Percentiles rank a stretch among this genome's conserved stretches.
phyloP scores from a whole-genome alignment of 2,888 invertebrate species.

The Torymus tubicola region DNA sequence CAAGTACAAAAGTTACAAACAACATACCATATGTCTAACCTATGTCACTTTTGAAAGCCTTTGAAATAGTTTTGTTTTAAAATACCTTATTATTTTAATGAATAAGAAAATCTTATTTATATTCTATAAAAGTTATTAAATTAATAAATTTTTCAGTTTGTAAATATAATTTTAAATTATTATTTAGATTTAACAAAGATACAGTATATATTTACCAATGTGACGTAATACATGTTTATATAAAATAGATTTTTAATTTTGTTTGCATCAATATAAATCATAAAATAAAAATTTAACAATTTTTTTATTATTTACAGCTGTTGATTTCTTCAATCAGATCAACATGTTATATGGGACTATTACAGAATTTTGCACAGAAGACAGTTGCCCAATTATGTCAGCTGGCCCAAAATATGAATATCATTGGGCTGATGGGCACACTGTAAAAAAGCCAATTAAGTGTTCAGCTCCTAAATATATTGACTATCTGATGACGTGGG shows the following conservation, averaged over 20 bases:
- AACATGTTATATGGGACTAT: constrained; percentile 99
- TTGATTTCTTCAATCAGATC: constrained; percentile 99
- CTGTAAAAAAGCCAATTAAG: constrained; percentile 98
- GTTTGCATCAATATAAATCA: neutral
- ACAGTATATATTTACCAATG: too few species aligned
- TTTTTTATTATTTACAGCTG: constrained; percentile 82
- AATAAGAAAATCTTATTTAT: too few species aligned
- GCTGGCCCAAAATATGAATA: constrained; percentile 99
- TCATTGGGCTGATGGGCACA: constrained; percentile 99
- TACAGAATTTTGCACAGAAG: constrained; percentile 99
- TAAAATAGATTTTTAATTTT: constrained; percentile 1
- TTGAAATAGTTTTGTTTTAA: too few species aligned
- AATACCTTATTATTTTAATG: too few species aligned
- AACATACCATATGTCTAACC: too few species aligned
- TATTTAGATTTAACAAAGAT: too few species aligned
- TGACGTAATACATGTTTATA: too few species aligned
- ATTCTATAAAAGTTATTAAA: too few species aligned
- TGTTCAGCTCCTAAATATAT: constrained; percentile 99
- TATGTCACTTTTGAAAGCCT: too few species aligned
- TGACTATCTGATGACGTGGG: constrained; percentile 99
- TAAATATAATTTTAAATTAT: too few species aligned
- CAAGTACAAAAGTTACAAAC: too few species aligned
- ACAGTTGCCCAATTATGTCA: constrained; percentile 98
- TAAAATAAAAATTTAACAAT: constrained; percentile 1
- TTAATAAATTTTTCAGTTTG: too few species aligned